A percentile compares a stretch with the other conserved stretches of the same genome.
phyloP scores from a whole-genome alignment of 2,888 invertebrate species.

The Agrotis clavis region DNA sequence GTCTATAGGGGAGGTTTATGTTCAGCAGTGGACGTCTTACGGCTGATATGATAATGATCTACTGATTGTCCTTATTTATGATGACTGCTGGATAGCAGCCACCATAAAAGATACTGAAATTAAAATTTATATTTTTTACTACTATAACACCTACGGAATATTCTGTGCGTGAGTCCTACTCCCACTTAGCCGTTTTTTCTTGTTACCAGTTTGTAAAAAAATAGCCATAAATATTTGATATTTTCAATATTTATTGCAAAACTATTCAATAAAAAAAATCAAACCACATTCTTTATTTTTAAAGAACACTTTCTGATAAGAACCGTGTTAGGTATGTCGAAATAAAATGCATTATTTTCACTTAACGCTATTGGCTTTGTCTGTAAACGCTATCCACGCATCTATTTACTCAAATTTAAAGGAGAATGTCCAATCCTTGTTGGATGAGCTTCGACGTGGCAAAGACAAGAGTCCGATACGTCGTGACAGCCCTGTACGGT shows the following conservation, averaged over 20 bases:
- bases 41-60: too few relatives aligned
- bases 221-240: conserved; percentile 52
- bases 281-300: conserved; percentile 1
- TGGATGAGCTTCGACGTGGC: conserved; percentile 32
- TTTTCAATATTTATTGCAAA: conserved; percentile 46
- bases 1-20: too few relatives aligned
- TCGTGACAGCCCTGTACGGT: not conserved
- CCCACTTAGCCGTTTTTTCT: conserved; percentile 5
- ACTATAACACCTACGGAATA: not conserved
- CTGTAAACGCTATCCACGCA: conserved; percentile 51
- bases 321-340: conserved; percentile 61
- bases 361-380: conserved; percentile 39
- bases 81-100: too few relatives aligned
- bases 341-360: conserved; percentile 69
- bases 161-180: not conserved
- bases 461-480: not conserved
- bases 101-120: too few relatives aligned
- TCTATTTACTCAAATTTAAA: conserved; percentile 62
- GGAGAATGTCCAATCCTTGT: conserved; percentile 56
- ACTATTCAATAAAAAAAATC: conserved; percentile 34
- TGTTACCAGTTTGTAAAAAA: conserved; percentile 13
- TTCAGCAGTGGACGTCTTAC: too few relatives aligned
- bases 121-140: too few relatives aligned
- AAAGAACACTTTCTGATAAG: conserved; percentile 4
- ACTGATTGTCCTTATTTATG: too few relatives aligned